Conservation (phyloP, 1,140 invertebrate genomes). For the Ceratoteleas bidentatus region DNA sequence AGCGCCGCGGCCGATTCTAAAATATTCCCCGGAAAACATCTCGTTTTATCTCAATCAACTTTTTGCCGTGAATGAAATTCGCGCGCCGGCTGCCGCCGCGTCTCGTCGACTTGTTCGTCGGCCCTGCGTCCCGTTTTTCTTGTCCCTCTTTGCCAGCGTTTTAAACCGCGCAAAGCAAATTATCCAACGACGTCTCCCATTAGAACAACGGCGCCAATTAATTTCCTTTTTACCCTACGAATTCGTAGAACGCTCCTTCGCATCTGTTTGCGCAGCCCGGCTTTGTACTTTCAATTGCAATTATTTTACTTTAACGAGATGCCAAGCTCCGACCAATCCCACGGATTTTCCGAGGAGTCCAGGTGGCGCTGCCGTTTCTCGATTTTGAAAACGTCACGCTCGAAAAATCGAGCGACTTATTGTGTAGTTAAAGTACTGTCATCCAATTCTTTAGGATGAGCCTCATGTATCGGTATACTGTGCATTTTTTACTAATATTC, state of each 20-base stretch:
- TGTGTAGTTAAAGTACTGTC: background rate
- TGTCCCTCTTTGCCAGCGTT: slow-evolving; percentile 3
- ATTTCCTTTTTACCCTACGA: slow-evolving; percentile 31
- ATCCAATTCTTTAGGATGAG: too few relatives aligned
- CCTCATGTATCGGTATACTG: too few relatives aligned
- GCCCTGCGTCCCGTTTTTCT: background rate
- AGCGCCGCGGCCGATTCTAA: slow-evolving; percentile 13
- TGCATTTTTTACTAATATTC: too few relatives aligned
- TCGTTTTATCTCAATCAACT: slow-evolving; percentile 52
- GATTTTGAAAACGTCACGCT: background rate
- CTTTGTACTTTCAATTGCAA: slow-evolving; percentile 38
- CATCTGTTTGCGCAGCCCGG: slow-evolving; percentile 1
- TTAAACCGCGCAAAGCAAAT: slow-evolving; percentile 41
- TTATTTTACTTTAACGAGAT: slow-evolving; percentile 38
- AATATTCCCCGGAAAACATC: slow-evolving; percentile 52
- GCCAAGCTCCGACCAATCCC: slow-evolving; percentile 4
- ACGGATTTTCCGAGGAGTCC: background rate
- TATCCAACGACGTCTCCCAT: slow-evolving; percentile 39
- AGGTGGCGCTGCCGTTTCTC: background rate
- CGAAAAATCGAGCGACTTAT: slow-evolving; percentile 10
- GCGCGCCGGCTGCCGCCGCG: slow-evolving; percentile 8
- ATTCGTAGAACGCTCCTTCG: slow-evolving; percentile 28
- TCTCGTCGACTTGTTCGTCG: background rate
- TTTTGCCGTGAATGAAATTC: slow-evolving; percentile 43
- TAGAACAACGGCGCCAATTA: slow-evolving; percentile 39